Percentiles rank a stretch among this genome's conserved stretches.
Evolutionary conservation across 2,888 invertebrate genomes (phyloP).

Genomic region (Limnephilus rhombicus): DNA sequence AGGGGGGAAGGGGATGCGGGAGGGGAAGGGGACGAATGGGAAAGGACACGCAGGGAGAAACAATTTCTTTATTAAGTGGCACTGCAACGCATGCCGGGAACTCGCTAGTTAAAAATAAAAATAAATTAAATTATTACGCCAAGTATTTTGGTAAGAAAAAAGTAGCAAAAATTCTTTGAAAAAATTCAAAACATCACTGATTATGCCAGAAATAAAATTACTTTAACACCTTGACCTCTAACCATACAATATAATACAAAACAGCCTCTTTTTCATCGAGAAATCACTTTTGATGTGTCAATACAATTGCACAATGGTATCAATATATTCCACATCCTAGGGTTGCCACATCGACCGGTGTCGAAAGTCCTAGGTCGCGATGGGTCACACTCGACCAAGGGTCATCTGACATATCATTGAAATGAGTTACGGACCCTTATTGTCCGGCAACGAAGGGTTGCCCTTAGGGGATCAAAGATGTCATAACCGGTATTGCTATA

Average conservation of each 20-base stretch:
- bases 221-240: background rate
- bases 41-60: too few species aligned
- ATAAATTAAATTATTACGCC: background rate
- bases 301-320: background rate
- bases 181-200: too few species aligned
- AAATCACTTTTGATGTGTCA: conserved; percentile 20
- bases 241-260: background rate
- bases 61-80: too few species aligned
- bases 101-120: too few species aligned
- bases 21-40: too few species aligned
- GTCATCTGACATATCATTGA: conserved; percentile 40
- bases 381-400: conserved; percentile 9
- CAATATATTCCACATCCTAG: conserved; percentile 13
- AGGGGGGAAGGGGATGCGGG: too few species aligned
- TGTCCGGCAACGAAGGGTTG: conserved; percentile 20
- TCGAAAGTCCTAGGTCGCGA: background rate
- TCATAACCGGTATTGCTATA: conserved; percentile 9
- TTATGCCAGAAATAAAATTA: background rate
- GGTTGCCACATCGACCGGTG: conserved; percentile 1
- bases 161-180: too few species aligned
- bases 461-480: background rate
- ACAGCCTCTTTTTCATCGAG: background rate
- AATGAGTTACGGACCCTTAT: conserved; percentile 31
- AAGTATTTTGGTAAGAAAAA: background rate
- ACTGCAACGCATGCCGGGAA: too few species aligned